phyloP scores from a whole-genome alignment of 1,140 invertebrate species.

The Drosophila suzukii region DNA sequence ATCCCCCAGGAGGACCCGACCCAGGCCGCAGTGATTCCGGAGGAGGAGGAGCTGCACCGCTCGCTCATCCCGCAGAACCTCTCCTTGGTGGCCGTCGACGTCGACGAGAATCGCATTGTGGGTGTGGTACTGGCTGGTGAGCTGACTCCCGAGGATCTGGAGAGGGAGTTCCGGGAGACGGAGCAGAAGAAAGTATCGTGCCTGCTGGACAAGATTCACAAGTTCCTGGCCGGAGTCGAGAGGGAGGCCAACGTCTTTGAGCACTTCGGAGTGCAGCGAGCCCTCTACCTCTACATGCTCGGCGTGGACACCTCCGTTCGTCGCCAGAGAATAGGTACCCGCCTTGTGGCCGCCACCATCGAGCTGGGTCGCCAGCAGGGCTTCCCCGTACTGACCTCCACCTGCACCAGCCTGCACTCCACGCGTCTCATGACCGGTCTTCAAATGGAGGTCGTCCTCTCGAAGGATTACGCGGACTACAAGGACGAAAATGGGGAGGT shows the following conservation, averaged over 20 bases:
- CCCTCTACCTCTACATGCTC: constrained; percentile 55
- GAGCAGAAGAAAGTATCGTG: constrained; percentile 11
- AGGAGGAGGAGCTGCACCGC: constrained; percentile 27
- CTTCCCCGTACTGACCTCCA: constrained; percentile 38
- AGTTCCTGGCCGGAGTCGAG: constrained; percentile 49
- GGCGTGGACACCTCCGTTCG: constrained; percentile 44
- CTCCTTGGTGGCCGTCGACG: constrained; percentile 56
- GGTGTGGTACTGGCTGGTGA: constrained; percentile 38
- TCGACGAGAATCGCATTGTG: constrained; percentile 38
- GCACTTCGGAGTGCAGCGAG: constrained; percentile 32
- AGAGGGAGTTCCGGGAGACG: constrained; percentile 39
- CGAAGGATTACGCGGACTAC: constrained; percentile 53
- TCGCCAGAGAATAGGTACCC: constrained; percentile 48
- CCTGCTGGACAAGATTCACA: constrained; percentile 54
- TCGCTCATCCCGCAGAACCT: constrained; percentile 38
- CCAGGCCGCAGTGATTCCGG: constrained; percentile 5
- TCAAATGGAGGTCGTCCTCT: constrained; percentile 42
- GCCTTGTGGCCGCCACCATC: constrained; percentile 49
- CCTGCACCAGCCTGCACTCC: constrained; percentile 57
- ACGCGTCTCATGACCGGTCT: constrained; percentile 37
- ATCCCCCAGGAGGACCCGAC: constrained; percentile 42
- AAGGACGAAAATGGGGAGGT: constrained; percentile 49
- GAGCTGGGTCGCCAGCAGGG: constrained; percentile 40
- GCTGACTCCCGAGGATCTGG: constrained; percentile 44
- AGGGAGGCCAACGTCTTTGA: constrained; percentile 48